Evolutionary conservation across 2,113 vertebrate species (phyloP).

Genomic region (Chlorodrepanis virens): DNA sequence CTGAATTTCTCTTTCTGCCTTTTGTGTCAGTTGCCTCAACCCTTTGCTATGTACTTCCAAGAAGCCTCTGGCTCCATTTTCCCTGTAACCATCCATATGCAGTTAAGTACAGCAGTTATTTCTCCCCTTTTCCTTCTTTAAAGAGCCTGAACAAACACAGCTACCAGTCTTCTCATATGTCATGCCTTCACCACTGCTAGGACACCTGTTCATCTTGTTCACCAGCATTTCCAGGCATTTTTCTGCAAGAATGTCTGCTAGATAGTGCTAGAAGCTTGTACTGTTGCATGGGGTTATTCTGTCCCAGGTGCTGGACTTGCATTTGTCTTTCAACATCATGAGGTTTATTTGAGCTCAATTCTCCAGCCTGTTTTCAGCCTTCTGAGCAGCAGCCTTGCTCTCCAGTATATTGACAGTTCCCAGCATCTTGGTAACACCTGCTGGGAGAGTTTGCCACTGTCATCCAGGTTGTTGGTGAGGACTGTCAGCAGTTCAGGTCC

Average conservation of each 20-base stretch:
- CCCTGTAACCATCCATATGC: not conserved
- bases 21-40: not conserved
- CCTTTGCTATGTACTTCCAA: not conserved
- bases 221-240: not conserved
- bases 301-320: not conserved
- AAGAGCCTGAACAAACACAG: not conserved
- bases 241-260: not conserved
- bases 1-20: not conserved
- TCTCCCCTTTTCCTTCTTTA: not conserved
- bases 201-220: not conserved
- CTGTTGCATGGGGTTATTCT: not conserved
- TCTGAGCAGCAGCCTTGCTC: not conserved
- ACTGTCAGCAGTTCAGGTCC: not conserved
- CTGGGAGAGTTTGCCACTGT: not conserved
- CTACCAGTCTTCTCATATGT: not conserved
- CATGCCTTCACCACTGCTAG: not conserved
- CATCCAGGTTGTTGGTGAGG: not conserved
- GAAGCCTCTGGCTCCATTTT: not conserved
- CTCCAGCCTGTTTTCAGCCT: not conserved
- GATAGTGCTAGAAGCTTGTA: not conserved
- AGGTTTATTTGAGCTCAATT: not conserved
- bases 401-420: not conserved
- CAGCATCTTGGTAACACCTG: not conserved
- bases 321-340: not conserved
- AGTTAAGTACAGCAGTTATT: not conserved